Percentiles rank a stretch among this genome's conserved stretches.
These are phyloP conservation scores for Pogonocherus hispidulus DNA, from an alignment of 2,888 invertebrate genomes.

Conservation along the genomic window DNA sequence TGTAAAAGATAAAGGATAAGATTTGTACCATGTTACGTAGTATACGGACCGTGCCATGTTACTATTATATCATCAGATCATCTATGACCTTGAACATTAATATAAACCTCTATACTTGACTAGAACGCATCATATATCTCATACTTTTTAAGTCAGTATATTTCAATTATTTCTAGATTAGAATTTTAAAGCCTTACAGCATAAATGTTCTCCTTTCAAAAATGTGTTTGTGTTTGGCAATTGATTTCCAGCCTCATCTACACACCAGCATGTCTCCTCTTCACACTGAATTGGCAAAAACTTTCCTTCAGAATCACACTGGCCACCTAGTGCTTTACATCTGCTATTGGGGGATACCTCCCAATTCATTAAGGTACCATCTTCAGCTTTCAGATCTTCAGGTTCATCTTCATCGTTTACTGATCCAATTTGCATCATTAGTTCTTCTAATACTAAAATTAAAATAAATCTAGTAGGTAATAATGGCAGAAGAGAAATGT, in stretches of 20 bases:
- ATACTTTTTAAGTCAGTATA: too few relatives aligned
- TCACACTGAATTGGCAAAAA: slow-evolving; percentile 85
- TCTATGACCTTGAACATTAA: too few relatives aligned
- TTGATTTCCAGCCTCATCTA: slow-evolving; percentile 86
- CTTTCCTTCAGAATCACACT: slow-evolving; percentile 79
- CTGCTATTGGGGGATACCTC: slow-evolving; percentile 62
- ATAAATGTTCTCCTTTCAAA: slow-evolving; percentile 72
- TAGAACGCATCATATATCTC: too few relatives aligned
- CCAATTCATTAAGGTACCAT: slow-evolving; percentile 47
- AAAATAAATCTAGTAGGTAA: slow-evolving; percentile 2
- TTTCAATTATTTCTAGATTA: too few relatives aligned
- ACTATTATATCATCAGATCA: too few relatives aligned
- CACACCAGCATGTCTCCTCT: slow-evolving; percentile 85
- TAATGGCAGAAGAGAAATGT: too few relatives aligned
- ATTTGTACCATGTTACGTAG: too few relatives aligned
- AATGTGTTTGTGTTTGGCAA: slow-evolving; percentile 75
- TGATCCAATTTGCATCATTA: slow-evolving; percentile 77
- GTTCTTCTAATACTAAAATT: slow-evolving; percentile 76
- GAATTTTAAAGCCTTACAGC: slow-evolving; percentile 68
- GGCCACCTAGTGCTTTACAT: slow-evolving; percentile 69
- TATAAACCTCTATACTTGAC: too few relatives aligned
- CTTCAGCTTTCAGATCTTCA: slow-evolving; percentile 59
- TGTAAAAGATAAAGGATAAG: too few relatives aligned
- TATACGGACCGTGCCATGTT: too few relatives aligned
- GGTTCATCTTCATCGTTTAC: slow-evolving; percentile 71